A percentile compares a stretch with the other conserved stretches of the same genome.
Conservation (phyloP, 2,888 invertebrate species). For the Magallana nippona region DNA sequence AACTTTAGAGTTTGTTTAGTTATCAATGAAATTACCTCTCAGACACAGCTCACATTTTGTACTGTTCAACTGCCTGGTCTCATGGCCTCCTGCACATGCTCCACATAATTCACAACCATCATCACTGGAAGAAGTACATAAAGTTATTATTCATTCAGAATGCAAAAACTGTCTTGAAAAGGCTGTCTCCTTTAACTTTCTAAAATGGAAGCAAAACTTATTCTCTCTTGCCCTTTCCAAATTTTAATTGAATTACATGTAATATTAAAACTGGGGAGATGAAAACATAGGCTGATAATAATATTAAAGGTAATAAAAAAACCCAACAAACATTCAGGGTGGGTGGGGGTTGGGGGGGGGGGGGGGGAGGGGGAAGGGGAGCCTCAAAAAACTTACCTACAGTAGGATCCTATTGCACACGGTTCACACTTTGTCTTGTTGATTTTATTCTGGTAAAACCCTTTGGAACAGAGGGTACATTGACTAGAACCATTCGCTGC, state of each 20-base stretch:
- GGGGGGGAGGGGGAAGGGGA: too few species aligned
- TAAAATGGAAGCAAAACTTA: too few species aligned
- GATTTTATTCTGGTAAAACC: constrained; percentile 37
- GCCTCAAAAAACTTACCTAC: constrained; percentile 39
- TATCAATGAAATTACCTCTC: constrained; percentile 33
- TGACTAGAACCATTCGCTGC: constrained; percentile 11
- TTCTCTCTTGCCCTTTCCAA: too few species aligned
- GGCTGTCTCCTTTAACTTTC: too few species aligned
- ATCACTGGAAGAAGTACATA: constrained; percentile 40
- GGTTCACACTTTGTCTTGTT: constrained; percentile 40
- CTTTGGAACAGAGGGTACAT: constrained; percentile 37
- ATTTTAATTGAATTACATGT: too few species aligned
- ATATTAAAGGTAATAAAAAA: too few species aligned
- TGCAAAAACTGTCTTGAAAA: too few species aligned
- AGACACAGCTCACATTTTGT: constrained; percentile 38
- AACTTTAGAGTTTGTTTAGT: not conserved
- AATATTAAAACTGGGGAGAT: too few species aligned
- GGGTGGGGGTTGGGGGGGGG: too few species aligned
- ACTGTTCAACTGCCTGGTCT: constrained; percentile 34
- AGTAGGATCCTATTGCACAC: constrained; percentile 38
- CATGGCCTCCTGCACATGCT: constrained; percentile 42
- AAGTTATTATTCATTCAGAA: not conserved
- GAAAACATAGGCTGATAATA: too few species aligned
- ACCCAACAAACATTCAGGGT: too few species aligned
- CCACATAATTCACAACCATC: constrained; percentile 36